Base-by-base conservation (phyloP, 1,140 invertebrate genomes). In the Drosophila parabipectinata region DNA sequence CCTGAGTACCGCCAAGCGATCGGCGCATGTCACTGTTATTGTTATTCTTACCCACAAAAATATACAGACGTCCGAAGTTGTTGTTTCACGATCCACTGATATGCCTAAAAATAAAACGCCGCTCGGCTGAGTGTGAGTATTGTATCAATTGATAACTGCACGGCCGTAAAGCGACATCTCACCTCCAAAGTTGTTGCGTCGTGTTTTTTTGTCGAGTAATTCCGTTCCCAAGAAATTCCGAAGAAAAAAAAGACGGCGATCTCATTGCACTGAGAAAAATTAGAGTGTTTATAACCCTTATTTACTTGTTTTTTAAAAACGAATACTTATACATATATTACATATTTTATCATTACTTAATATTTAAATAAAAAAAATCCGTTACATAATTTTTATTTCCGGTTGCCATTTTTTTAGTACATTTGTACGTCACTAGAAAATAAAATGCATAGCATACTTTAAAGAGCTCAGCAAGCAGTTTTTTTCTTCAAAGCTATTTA, bases 101-200 rank as follows among this genome's bases (percentile, higher is more conserved):
- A 68, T 50, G 59, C 41, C 77, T 84, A 83, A 83, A 80, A 79
- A 83, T 80, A 83, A 61, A 73, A 37, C 24, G 67, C 41, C 50
- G 41, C 39, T 18, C 50, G 39, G 66, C 54, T 55, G 62, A 53
- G 56, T 74, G 50, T 55, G 62, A 53, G 56, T 74, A 77, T 56
- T 39, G 59, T 57, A 56, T 80, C 81, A 80, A 84, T 73, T 84
- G 81, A 84, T 84, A 84, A 74, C 81, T 60, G 50, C 41, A 52
- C 51, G 51, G 30, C 30, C 51, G 15, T 14, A 52, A 52, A 52
- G n/a, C 9, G 26, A 52, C 28, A 52, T 21, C 51, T 55, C 48
- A 56, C 41, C 44, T 47, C 44, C 9, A 18, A 47, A 47, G 15
- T 47, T 18, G 44, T 47, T 21, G 44, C 18, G 15, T 47, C 15